Base-by-base conservation (phyloP, 1,140 invertebrate genomes). In the Homarus americanus region DNA sequence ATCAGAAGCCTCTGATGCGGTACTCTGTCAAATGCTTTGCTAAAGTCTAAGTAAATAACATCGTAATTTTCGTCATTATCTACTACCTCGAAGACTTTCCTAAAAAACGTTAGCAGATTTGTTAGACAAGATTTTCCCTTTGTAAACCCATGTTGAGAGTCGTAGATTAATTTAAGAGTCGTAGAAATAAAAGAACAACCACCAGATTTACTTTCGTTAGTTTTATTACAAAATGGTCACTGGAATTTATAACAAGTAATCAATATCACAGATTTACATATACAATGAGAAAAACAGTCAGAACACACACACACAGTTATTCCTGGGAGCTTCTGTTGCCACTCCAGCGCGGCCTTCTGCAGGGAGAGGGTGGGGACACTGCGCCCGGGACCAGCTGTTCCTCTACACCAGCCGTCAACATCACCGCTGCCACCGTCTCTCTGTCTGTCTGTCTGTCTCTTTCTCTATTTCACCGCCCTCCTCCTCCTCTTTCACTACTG, bases 161-260 rank as follows among this genome's bases (percentile, higher is more conserved):
- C n/a, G n/a, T n/a, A n/a, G n/a, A n/a, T n/a, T n/a, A n/a, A n/a
- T n/a, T n/a, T n/a, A n/a, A n/a, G n/a, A n/a, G n/a, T n/a, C n/a
- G n/a, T n/a, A n/a, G 38, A 78, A 9, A 78, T 20, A 79, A 80
- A 10, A 38, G 49, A 80, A 72, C 15, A 49, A 49, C n/a, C 40
- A 49, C 34, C 17, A 28, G 24, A 28, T 83, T 12, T 78, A 36
- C 53, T 90, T 90, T 90, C 87, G 87, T 90, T 90, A 90, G 87
- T 84, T 90, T 90, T 83, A 83, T 90, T 83, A 90, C 79, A 90
- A 90, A 90, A 90, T 82, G 12, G 80, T 90, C 87, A 90, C 87
- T 90, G 87, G 87, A 83, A 44, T 76, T n/a, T 90, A 90, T 90
- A 90, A 90, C 87, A 90, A 90, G 84, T 90, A 90, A 90, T 90